Base-by-base conservation (phyloP, 2,797 vertebrate species). In the Silurus lanzhouensis region DNA sequence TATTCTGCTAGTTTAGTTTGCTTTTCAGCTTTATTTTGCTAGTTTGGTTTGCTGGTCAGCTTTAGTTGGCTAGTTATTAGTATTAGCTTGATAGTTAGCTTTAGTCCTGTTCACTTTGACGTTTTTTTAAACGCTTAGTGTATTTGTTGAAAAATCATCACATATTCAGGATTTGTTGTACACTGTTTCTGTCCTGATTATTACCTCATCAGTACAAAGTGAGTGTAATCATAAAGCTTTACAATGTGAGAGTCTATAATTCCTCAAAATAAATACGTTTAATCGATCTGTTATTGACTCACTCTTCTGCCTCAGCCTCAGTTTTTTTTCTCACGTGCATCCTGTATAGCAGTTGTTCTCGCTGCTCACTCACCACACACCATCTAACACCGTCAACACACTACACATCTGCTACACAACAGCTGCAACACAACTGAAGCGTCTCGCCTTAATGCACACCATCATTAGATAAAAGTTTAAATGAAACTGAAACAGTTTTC, bases 361-460 rank as follows among this genome's bases (percentile, higher is more conserved):
- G 6, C 20, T 3, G 6, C 76, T 79, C 76, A 63, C 58, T 79
- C 76, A 15, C 6, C 58, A 63, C 58, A 31, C 58, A n/a, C 31
- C 5, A n/a, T 79, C 58, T 63, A 63, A 79, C 58, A n/a, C 57
- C 14, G 8, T 63, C 22, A 46, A 79, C 58, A 79, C 31, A 22
- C 2, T 0, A 31, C 76, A 79, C 76, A 79, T 79, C 76, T 79
- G 76, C 76, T 46, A 63, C 58, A 44, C 76, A 63, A 4, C 76
- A 79, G 76, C 76, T 79, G 76, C 76, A 79, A 25, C 61, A 46
- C 76, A 61, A 61, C 22, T 63, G 57, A 14, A 79, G 57, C 8
- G 14, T 61, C 57, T 44, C 5, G 5, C 25, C 12, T 77, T 77
- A 77, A 77, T 58, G 25, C 74, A 76, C 55, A 2, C 57, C 57